Base-by-base conservation (phyloP, 2,113 vertebrate genomes). In the Dicaeum eximium region DNA sequence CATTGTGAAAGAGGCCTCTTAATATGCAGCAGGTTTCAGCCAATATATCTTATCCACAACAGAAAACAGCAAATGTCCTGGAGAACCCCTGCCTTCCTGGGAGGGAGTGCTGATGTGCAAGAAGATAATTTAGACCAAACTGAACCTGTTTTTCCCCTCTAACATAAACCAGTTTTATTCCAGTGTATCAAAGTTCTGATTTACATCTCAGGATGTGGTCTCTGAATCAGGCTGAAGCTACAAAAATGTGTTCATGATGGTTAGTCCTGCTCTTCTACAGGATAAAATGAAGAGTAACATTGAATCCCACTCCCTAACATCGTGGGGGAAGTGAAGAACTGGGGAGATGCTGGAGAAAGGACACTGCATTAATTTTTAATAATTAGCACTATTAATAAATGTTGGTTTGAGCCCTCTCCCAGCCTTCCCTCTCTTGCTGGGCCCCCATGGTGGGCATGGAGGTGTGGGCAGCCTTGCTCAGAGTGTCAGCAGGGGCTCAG, bases 401-500 rank as follows among this genome's bases (percentile, higher is more conserved):
- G 45, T n/a, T 40, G 28, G 10, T 45, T 80, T 60, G 38, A 90
- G 25, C 19, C 28, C 57, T 64, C 25, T 24, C 9, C 16, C 45
- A 3, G 0, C 21, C 35, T 88, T 50, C 22, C 35, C 38, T 88
- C 23, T 45, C 33, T 30, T 0, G 0, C 22, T 19, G 0, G 3
- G 4, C 9, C 16, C 30, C 33, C 7, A 0, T 7, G 48, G 35
- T 23, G 51, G 51, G 42, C 20, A n/a, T 0, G 1, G 77, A 25
- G 8, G 22, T 6, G 45, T 86, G 50, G 53, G 38, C 44, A 81
- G 80, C 67, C 37, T 87, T 80, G 47, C 37, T 92, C 13, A 4
- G 30, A 18, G 45, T 7, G 23, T 24, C 80, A 81, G 44, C 77
- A 64, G 69, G 56, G 65, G 16, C 44, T 45, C 44, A 30, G 90